Base-by-base conservation (phyloP, 2,888 invertebrate species). In the Piscicola geometra region DNA sequence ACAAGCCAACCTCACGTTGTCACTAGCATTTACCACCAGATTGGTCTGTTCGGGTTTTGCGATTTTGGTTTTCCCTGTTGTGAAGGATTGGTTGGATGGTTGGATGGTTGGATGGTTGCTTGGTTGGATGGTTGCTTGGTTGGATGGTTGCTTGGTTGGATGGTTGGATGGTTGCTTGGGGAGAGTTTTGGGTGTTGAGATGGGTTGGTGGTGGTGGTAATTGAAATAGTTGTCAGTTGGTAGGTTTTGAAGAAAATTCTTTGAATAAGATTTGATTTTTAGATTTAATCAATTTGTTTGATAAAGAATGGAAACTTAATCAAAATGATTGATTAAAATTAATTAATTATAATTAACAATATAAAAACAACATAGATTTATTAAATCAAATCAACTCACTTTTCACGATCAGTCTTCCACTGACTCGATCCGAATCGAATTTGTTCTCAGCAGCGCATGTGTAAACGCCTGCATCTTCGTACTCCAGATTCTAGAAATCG, bases 361-460 rank as follows among this genome's bases (percentile, higher is more conserved):
- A n/a, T n/a, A n/a, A n/a, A n/a, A n/a, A n/a, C n/a, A n/a, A n/a
- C n/a, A n/a, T n/a, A n/a, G n/a, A n/a, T n/a, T n/a, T n/a, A n/a
- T n/a, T n/a, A n/a, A n/a, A n/a, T n/a, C n/a, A n/a, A n/a, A n/a
- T n/a, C n/a, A n/a, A n/a, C n/a, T 28, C 82, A 91, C 91, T 89
- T 88, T 93, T 93, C 0, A 98, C 94, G 76, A 89, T 87, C 36
- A 99, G 87, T 18, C 89, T 90, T 1, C 94, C 95, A 75, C 88
- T 89, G 0, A 92, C 93, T 21, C 90, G 88, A n/a, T 90, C 90
- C 81, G 89, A 89, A 75, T 97, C 98, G 89, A 93, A 93, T 83
- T 92, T 92, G 86, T 98, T 98, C 82, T 90, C 89, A 0, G 96
- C 95, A 85, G 93, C 92, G 86, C 96, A 95, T 85, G 95, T 94